Base-by-base conservation (phyloP, 2,888 invertebrate genomes). In the Thereva unica region DNA sequence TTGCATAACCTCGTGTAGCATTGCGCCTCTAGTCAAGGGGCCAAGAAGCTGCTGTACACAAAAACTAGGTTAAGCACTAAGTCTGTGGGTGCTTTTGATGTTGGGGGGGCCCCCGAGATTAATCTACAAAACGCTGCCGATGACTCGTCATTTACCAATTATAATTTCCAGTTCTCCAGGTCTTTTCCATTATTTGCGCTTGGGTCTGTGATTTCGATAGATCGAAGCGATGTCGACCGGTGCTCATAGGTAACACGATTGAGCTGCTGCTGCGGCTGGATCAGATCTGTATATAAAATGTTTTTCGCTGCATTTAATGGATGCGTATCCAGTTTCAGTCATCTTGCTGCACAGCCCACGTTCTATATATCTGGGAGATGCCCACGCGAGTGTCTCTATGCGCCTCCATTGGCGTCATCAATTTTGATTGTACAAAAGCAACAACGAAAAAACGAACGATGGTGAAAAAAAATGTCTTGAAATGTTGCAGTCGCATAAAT, bases 361-460 rank as follows among this genome's bases (percentile, higher is more conserved):
- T 45, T 34, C 2, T 23, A 9, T 49, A 50, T 8, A 2, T 40
- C n/a, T n/a, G n/a, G 38, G 7, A 49, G n/a, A 44, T 5, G 41
- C 61, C 61, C 50, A 61, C 61, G 41, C 61, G 50, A 40, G 6
- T 41, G 40, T 61, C 57, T 59, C 47, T 37, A 40, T 40, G 44
- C 50, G 50, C 61, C 10, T 40, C 41, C 61, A 50, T 50, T 50
- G 61, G 50, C 50, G 61, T 61, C 61, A 50, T 61, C 61, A 61
- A 50, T 50, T 61, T 23, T 23, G 23, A 23, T 23, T 23, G 23
- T 23, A 23, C 23, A 23, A 23, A 23, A 23, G 23, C 23, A 23
- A 23, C 23, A 23, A 23, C 1, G 2, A 23, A 23, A 23, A 23
- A 23, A 23, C 2, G 2, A 1, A 2, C 1, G 1, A 2, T 1